Evolutionary conservation across 2,797 vertebrate species (phyloP).

Genomic region (Chelon labrosus): DNA sequence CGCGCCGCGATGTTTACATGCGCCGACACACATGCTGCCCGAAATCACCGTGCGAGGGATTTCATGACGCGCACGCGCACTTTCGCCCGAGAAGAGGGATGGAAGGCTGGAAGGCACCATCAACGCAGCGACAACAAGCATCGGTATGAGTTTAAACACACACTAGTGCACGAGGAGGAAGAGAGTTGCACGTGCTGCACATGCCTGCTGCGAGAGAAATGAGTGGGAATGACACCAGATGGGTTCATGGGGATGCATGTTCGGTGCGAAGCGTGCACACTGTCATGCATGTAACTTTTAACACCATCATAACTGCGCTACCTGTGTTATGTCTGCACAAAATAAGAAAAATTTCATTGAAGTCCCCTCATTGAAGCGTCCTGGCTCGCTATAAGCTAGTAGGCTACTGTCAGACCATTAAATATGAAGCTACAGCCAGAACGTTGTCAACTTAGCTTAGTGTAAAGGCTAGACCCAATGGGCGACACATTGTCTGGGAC

Average conservation of each 20-base stretch:
- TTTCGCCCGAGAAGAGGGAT: background rate
- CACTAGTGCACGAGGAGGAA: background rate
- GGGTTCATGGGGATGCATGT: conserved; percentile 4
- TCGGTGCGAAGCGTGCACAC: background rate
- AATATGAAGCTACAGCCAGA: no score
- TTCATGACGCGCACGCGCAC: conserved; percentile 27
- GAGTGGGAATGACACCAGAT: background rate
- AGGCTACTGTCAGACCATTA: no score
- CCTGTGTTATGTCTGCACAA: no score
- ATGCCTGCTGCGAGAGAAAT: background rate
- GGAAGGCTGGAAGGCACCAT: background rate
- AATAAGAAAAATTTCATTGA: no score
- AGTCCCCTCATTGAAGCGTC: no score
- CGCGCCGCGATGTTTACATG: conserved; percentile 77
- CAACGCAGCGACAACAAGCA: background rate
- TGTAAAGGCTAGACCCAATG: no score
- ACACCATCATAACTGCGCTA: background rate
- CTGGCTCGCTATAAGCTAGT: no score
- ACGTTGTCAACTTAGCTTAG: no score
- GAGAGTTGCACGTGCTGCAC: background rate
- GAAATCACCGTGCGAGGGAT: conserved; percentile 47
- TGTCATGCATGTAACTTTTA: background rate
- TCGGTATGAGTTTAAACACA: background rate
- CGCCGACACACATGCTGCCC: conserved; percentile 57
- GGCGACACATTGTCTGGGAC: no score